phyloP scores from a whole-genome alignment of 1,140 invertebrate genomes.

The Danaus melanippus region DNA sequence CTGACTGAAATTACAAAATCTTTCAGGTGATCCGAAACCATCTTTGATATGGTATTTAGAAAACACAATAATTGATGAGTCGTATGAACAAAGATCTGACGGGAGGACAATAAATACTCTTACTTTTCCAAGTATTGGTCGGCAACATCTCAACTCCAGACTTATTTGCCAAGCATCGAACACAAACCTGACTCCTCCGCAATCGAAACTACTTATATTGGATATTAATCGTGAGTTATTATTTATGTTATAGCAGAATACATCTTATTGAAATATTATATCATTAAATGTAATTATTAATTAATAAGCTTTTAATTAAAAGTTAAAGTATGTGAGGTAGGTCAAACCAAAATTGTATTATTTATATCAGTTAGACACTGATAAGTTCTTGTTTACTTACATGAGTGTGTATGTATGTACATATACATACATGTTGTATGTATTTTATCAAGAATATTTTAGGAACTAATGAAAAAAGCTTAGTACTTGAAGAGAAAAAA shows the following conservation, averaged over 20 bases:
- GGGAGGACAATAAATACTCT: constrained; percentile 84
- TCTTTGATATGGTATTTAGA: constrained; percentile 87
- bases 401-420: too few species aligned
- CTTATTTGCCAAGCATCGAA: constrained; percentile 89
- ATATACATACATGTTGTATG: too few species aligned
- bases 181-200: constrained; percentile 83
- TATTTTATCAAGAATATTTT: too few species aligned
- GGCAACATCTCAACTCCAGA: constrained; percentile 83
- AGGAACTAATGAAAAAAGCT: background rate
- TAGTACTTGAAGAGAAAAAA: constrained; percentile 7
- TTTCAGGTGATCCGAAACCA: constrained; percentile 25
- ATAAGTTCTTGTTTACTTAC: too few species aligned
- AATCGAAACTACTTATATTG: constrained; percentile 81
- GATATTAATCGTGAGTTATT: constrained; percentile 75
- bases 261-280: too few species aligned
- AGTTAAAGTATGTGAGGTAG: too few species aligned
- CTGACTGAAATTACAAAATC: constrained; percentile 2
- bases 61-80: constrained; percentile 86
- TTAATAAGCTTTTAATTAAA: too few species aligned
- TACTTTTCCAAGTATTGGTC: constrained; percentile 79
- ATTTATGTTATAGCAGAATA: background rate
- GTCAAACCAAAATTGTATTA: too few species aligned
- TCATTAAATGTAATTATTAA: too few species aligned
- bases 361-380: too few species aligned
- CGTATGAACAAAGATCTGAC: constrained; percentile 78